Evolutionary conservation across 2,888 invertebrate genomes (phyloP).

Genomic region (Drosophila antonietae): DNA sequence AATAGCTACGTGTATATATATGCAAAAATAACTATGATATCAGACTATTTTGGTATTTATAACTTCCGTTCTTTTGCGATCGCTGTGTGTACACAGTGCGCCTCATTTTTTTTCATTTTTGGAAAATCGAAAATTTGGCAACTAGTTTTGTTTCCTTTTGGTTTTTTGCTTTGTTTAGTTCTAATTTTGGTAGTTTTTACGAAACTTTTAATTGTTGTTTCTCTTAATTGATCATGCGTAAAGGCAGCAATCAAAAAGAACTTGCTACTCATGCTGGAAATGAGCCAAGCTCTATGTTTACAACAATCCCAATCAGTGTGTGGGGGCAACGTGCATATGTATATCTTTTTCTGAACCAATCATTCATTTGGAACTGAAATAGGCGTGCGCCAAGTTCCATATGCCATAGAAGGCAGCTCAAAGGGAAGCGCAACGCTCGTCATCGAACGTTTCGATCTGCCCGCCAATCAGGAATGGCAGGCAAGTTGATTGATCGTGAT

Average conservation of each 20-base stretch:
- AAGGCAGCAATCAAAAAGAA: slow-evolving; percentile 36
- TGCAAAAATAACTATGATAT: slow-evolving; percentile 69
- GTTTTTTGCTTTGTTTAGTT: slow-evolving; percentile 6
- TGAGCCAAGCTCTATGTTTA: slow-evolving; percentile 52
- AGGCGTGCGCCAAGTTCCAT: slow-evolving; percentile 43
- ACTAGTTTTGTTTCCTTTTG: slow-evolving; percentile 30
- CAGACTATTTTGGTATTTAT: slow-evolving; percentile 61
- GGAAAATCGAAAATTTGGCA: slow-evolving; percentile 53
- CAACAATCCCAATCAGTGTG: slow-evolving; percentile 22
- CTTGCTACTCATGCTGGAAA: slow-evolving; percentile 62
- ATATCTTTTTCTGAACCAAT: slow-evolving; percentile 10
- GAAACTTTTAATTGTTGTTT: slow-evolving; percentile 69
- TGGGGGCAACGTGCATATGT: neutral
- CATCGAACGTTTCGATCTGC: slow-evolving; percentile 1
- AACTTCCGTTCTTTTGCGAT: slow-evolving; percentile 65
- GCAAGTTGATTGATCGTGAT: slow-evolving; percentile 57
- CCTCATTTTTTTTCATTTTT: slow-evolving; percentile 35
- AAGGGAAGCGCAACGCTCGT: slow-evolving; percentile 59
- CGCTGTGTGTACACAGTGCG: slow-evolving; percentile 27
- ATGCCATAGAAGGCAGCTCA: slow-evolving; percentile 50
- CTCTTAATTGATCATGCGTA: slow-evolving; percentile 79
- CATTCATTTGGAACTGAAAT: slow-evolving; percentile 51
- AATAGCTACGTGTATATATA: slow-evolving; percentile 7
- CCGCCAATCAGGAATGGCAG: slow-evolving; percentile 42
- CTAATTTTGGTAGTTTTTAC: slow-evolving; percentile 47